phyloP scores from a whole-genome alignment of 2,797 vertebrate genomes.

The Tachyglossus aculeatus region DNA sequence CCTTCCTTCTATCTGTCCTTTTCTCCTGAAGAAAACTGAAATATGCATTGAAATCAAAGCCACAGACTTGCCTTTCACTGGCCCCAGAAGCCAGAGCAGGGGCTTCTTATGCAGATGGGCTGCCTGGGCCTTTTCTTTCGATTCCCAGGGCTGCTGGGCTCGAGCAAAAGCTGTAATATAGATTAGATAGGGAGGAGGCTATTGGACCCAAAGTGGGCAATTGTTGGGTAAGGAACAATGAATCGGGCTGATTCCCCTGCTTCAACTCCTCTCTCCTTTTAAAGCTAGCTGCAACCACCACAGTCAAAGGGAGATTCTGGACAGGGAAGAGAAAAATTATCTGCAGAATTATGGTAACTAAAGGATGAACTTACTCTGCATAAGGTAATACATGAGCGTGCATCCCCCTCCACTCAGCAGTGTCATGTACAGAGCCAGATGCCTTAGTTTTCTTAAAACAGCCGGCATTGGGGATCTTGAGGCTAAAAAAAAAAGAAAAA shows the following conservation, averaged over 20 bases:
- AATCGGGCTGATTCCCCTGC: background rate
- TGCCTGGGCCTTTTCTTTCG: background rate
- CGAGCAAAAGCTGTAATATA: background rate
- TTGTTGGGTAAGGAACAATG: background rate
- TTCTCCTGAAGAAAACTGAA: background rate
- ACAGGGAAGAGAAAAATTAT: conserved; percentile 10
- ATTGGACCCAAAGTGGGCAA: background rate
- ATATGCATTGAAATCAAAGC: background rate
- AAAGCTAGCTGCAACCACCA: too few relatives aligned
- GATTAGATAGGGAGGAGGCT: background rate
- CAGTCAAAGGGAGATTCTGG: conserved; percentile 25
- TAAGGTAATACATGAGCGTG: conserved; percentile 79
- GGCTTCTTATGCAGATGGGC: background rate
- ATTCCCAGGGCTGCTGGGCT: background rate
- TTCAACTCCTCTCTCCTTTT: background rate
- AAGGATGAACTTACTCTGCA: conserved; percentile 79
- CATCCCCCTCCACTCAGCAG: conserved; percentile 67
- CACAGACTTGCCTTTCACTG: background rate
- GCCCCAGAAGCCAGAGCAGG: background rate
- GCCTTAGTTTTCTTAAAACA: conserved; percentile 67
- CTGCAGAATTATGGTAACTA: background rate
- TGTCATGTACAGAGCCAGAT: conserved; percentile 80
- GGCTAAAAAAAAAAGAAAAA: conserved; percentile 48
- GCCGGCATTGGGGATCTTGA: conserved; percentile 69
- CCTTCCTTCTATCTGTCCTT: background rate